Base-by-base conservation (phyloP, 2,113 vertebrate genomes). In the Spea bombifrons region DNA sequence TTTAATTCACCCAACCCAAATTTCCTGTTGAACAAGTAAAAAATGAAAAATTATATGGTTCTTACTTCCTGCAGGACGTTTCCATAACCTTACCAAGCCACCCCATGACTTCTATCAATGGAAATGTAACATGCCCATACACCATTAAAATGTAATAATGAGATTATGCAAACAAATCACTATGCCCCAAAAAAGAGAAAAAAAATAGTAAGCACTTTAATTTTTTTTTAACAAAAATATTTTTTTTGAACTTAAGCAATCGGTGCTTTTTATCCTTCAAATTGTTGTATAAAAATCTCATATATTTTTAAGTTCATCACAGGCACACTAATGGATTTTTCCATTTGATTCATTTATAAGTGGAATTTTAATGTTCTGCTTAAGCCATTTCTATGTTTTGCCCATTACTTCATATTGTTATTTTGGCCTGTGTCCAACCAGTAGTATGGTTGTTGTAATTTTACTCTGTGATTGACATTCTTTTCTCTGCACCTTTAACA, bases 281-380 rank as follows among this genome's bases (percentile, higher is more conserved):
- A 59, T 13, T 3, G 15, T 8, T 59, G 10, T 12, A 59, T 12
- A 53, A 53, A 53, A 59, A 52, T 64, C 71, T 78, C 71, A 64
- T 63, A 52, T 48, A 64, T 71, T 71, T 17, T 71, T 16, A 63
- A 69, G 67, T 55, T 7, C 9, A 16, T 30, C 52, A 16, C 67
- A 64, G 67, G 63, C 61, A 70, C 30, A 45, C 48, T 78, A 78
- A 78, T 78, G 66, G 66, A 64, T 64, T 30, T 64, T 78, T 70
- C 46, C 50, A 50, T 17, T 9, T 78, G 67, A 78, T 63, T 78
- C 47, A 50, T 61, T 77, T 71, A 71, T 48, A 71, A 78, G 71
- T 78, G 75, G 75, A 78, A 71, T 59, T 71, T 78, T 61, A 78
- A 78, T 71, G 75, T 71, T 63, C 30, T 71, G 47, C 69, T 71